Evolutionary conservation across 2,113 vertebrate species (phyloP).

Genomic region (Melanerpes formicivorus): DNA sequence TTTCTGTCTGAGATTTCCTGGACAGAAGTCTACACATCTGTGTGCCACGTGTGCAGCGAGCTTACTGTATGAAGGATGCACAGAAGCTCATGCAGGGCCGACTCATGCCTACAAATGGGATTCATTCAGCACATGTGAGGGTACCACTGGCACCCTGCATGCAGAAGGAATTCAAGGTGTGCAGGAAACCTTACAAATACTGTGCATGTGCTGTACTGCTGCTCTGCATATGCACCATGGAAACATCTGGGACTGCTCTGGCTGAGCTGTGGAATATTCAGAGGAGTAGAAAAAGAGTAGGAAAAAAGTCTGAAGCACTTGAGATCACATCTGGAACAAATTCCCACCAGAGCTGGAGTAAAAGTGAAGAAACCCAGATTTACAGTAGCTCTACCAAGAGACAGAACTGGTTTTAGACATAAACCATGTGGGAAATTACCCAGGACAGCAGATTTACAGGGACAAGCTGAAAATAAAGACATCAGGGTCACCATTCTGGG

Average conservation of each 20-base stretch:
- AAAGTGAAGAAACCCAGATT: not conserved
- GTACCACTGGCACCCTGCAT: rapidly evolving
- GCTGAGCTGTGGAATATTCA: not conserved
- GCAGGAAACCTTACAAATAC: not conserved
- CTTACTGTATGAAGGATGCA: not conserved
- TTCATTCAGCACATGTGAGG: rapidly evolving
- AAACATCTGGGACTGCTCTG: not conserved
- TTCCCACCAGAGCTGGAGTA: not conserved
- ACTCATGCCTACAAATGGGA: not conserved
- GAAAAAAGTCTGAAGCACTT: not conserved
- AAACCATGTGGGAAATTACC: not conserved
- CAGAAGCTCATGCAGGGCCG: not conserved
- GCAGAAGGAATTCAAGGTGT: not conserved
- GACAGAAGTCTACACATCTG: not conserved
- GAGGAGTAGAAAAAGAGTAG: not conserved
- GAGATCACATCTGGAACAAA: not conserved
- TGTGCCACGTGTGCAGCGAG: not conserved
- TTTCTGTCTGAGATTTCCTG: not conserved
- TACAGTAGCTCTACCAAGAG: not conserved
- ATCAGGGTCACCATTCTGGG: not conserved
- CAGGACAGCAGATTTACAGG: not conserved
- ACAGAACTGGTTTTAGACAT: not conserved
- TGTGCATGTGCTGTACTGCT: rapidly evolving
- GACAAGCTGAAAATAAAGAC: not conserved
- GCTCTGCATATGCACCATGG: not conserved